Conservation (phyloP, 1,140 invertebrate species). For the Drosophila sechellia region DNA sequence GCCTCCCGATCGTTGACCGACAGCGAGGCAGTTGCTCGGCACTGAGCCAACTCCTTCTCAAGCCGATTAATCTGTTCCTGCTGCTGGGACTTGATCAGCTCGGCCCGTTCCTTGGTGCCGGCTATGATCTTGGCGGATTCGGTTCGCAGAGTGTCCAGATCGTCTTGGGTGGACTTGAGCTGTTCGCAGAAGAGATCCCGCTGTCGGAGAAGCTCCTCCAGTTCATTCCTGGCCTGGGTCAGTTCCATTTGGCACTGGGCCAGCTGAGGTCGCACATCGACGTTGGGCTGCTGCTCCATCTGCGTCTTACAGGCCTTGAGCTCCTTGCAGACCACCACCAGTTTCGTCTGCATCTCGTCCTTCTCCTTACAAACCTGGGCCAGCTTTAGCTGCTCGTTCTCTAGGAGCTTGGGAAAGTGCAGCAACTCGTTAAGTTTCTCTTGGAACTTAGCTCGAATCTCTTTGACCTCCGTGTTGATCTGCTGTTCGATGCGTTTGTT, state of each 20-base stretch:
- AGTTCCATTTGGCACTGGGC: slow-evolving; percentile 75
- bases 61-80: slow-evolving; percentile 88
- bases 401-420: slow-evolving; percentile 90
- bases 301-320: slow-evolving; percentile 67
- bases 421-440: slow-evolving; percentile 90
- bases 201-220: slow-evolving; percentile 71
- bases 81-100: slow-evolving; percentile 86
- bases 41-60: slow-evolving; percentile 88
- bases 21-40: slow-evolving; percentile 86
- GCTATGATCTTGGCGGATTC: slow-evolving; percentile 90
- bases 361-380: slow-evolving; percentile 89
- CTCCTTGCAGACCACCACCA: slow-evolving; percentile 79
- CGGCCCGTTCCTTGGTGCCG: slow-evolving; percentile 88
- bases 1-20: slow-evolving; percentile 88
- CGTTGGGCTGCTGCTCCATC: slow-evolving; percentile 32
- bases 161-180: slow-evolving; percentile 86
- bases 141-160: slow-evolving; percentile 88
- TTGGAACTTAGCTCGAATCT: slow-evolving; percentile 91
- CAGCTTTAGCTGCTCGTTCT: slow-evolving; percentile 89
- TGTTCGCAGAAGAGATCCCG: slow-evolving; percentile 80
- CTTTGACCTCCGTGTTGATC: slow-evolving; percentile 90
- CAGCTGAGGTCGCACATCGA: slow-evolving; percentile 67
- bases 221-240: slow-evolving; percentile 47
- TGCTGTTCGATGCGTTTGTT: slow-evolving; percentile 91
- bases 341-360: slow-evolving; percentile 73